Evolutionary conservation across 2,888 invertebrate genomes (phyloP), one percentile per base, ranked within the genome.

Genomic region (Latrodectus hesperus): DNA sequence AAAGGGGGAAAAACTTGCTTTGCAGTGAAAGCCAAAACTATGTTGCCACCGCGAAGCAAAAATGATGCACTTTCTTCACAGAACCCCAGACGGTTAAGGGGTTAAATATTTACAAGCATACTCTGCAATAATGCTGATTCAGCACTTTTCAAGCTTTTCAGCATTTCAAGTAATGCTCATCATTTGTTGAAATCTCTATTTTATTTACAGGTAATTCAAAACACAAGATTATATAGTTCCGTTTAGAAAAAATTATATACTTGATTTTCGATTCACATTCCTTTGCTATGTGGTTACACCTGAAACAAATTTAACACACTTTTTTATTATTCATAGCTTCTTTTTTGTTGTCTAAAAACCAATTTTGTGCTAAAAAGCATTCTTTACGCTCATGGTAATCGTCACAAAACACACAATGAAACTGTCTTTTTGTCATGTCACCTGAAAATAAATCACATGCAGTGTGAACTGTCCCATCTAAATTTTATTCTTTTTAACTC

Each of bases 301-400:
- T 71, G 71, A 71, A 71, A 71, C 6, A 71, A 71, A 22, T 1
- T 22, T 71, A 71, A 49, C 71, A 71, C 10, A n/a, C 71, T 22
- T 71, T 26, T 5, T 26, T 71, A 10, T 71, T 71, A 49, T 4
- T 71, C 8, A 71, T 49, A 49, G 51, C 14, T 71, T 71, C 71
- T 22, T 71, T 71, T 49, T 71, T 22, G 12, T 71, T 71, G 51
- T 71, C 71, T n/a, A 71, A 71, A 71, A 14, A 55, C 55, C 55
- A 55, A 55, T 14, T 55, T 55, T 55, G 11, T 55, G 55, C 22
- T 22, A 22, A 22, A 38, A 26, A n/a, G 14, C 60, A 60, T 12
- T 12, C 12, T 16, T 12, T n/a, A 60, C 1, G 12, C 60, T 60
- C 71, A 9, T 71, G 49, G 5, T 10, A 12, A 8, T 71, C 49